Evolutionary conservation across 2,888 invertebrate genomes (phyloP), one percentile per base, ranked within the genome.

Genomic region (Eudasyphora cyanicolor): DNA sequence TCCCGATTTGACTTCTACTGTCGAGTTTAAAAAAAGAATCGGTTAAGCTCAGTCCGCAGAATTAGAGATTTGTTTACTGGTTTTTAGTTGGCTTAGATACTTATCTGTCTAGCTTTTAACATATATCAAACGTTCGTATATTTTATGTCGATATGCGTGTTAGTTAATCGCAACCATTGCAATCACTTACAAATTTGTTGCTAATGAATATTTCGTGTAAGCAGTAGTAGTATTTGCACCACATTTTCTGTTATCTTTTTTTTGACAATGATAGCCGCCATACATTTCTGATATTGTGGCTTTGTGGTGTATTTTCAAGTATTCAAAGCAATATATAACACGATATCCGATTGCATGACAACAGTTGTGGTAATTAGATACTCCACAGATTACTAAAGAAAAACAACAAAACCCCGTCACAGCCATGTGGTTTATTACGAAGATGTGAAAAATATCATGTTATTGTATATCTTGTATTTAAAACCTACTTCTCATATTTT

Each of bases 181-280:
- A 73, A 29, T 54, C 38, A 14, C 27, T 51, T 8, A 77, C 62
- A 71, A 54, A 64, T 74, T 49, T 71, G 62, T 77, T 80, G 60
- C 70, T 76, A 70, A 80, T 76, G 64, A 71, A 73, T 71, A 81
- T 42, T 51, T 76, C 57, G 73, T 81, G 76, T n/a, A n/a, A n/a
- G n/a, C 73, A 67, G 57, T 57, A 57, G 42, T n/a, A 6, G 14
- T 29, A 60, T 71, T 45, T 81, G 73, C 32, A 51, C 35, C 57
- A 79, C 54, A 73, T 74, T 64, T 51, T 62, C n/a, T 2, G 45
- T 45, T 45, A 1, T 45, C 8, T 32, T 32, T 32, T 32, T 32
- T 32, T 32, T 32, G 32, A 32, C 4, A 32, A 32, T 27, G 32
- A 21, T 51, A 64, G 73, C n/a, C n/a, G n/a, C n/a, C 64, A 71